Evolutionary conservation across 2,888 invertebrate species (phyloP), one percentile per base, ranked within the genome.

Genomic region (Pristionchus maxplancki): DNA sequence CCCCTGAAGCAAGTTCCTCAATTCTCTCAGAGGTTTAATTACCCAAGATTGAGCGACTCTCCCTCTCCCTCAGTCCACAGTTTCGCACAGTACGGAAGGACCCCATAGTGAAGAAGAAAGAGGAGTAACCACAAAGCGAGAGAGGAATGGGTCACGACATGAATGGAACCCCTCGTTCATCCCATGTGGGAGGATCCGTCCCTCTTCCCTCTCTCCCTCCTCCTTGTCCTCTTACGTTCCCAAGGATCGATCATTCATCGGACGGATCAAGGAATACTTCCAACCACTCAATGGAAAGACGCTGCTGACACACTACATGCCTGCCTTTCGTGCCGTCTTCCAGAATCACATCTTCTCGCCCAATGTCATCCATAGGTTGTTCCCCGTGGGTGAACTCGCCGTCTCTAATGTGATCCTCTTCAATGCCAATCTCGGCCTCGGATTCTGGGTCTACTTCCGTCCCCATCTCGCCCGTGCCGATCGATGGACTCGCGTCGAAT

Each of bases 341-440:
- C 90, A 92, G 40, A 90, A 92, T 24, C 93, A 94, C 89, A 90
- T 94, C 78, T 93, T 94, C 89, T 90, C 91, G 67, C 94, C 94
- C 13, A 89, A 88, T 88, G 90, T 93, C 85, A 90, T 91, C 37
- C 91, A 91, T 28, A 89, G 89, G 81, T 88, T 95, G 37, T 95
- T 95, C 91, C 94, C 95, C 20, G 92, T 93, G 24, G 93, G 93
- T 88, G 95, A 95, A 78, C 90, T 94, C 15, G 92, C 94, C 50
- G 92, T 95, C 48, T 91, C 91, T 95, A 97, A 97, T 95, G 95
- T 97, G 81, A 96, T 98, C 86, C 96, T 98, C 92, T 95, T 97
- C 90, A 97, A 97, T 93, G 97, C 97, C 4, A 96, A 98, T 78
- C 95, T 97, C 88, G 98, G 98, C 31, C 96, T 97, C 37, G 97